Percentiles rank a stretch among this genome's conserved stretches.
phyloP scores from a whole-genome alignment of 2,888 invertebrate species.

The Polymixis flavicincta region DNA sequence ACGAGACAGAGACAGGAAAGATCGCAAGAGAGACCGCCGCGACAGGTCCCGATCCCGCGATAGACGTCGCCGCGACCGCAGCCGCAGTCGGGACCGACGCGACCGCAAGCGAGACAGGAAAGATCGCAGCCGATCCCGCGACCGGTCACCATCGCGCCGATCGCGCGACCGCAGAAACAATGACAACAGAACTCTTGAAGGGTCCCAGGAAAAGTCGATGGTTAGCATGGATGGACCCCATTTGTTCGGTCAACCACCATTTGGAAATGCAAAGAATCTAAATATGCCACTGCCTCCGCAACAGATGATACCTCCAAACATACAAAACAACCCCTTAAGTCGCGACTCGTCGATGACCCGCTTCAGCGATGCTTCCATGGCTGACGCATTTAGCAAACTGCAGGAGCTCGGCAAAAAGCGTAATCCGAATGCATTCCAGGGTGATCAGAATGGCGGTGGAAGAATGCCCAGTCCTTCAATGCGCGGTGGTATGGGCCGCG shows the following conservation, averaged over 20 bases:
- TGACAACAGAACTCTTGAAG: constrained; percentile 85
- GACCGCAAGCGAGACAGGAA: constrained; percentile 87
- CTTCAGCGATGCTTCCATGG: constrained; percentile 79
- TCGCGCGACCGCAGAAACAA: constrained; percentile 85
- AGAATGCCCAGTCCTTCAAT: constrained; percentile 60
- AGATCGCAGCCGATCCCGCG: constrained; percentile 90
- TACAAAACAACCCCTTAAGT: constrained; percentile 69
- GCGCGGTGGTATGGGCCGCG: constrained; percentile 70
- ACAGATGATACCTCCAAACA: constrained; percentile 62
- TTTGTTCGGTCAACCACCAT: constrained; percentile 57
- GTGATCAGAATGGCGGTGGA: constrained; percentile 75
- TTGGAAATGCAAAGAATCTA: constrained; percentile 60
- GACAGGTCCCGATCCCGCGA: constrained; percentile 91
- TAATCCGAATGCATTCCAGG: constrained; percentile 91
- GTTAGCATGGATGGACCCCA: constrained; percentile 62
- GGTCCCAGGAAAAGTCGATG: constrained; percentile 76
- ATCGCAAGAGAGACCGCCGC: constrained; percentile 86
- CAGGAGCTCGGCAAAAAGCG: constrained; percentile 90
- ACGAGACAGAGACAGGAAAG: constrained; percentile 83
- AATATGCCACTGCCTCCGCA: constrained; percentile 59
- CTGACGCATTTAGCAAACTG: constrained; percentile 82
- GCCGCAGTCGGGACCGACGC: constrained; percentile 90
- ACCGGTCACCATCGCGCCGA: constrained; percentile 87
- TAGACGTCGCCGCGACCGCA: constrained; percentile 90
- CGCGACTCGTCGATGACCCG: constrained; percentile 68